A percentile compares a stretch with the other conserved stretches of the same genome.
Conservation (phyloP, 2,797 vertebrate genomes). For the Sebastes matsubarae region DNA sequence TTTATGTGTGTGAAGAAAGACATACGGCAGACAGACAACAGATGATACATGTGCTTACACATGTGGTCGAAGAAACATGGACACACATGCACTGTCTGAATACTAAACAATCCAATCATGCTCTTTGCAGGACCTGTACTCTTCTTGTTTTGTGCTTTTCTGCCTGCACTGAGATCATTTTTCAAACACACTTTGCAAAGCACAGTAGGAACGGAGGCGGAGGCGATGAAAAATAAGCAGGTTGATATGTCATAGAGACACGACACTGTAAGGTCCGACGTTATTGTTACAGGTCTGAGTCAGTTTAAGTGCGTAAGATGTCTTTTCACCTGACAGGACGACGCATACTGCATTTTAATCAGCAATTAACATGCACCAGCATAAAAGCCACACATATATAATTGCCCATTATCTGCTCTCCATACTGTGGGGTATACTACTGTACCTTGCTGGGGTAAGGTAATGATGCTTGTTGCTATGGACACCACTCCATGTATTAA, state of each 20-base stretch:
- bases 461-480: slow-evolving; percentile 43
- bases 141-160: background rate
- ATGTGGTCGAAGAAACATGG: background rate
- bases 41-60: background rate
- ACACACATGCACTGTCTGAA: background rate
- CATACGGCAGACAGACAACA: background rate
- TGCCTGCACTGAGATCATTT: background rate
- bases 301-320: background rate
- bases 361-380: background rate
- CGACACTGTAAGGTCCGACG: background rate
- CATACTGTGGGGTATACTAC: background rate
- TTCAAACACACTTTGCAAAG: slow-evolving; percentile 15
- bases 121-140: background rate
- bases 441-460: background rate
- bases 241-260: background rate
- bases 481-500: slow-evolving; percentile 24
- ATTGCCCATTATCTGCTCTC: background rate
- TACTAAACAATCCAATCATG: background rate
- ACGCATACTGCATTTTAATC: background rate
- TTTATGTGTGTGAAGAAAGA: slow-evolving; percentile 16
- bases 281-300: background rate
- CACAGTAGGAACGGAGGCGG: background rate
- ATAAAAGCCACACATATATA: background rate
- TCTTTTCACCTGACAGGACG: background rate
- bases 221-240: background rate